These are phyloP conservation scores for Perccottus glenii DNA, from an alignment of 2,113 vertebrate genomes.

Conservation along the genomic window DNA sequence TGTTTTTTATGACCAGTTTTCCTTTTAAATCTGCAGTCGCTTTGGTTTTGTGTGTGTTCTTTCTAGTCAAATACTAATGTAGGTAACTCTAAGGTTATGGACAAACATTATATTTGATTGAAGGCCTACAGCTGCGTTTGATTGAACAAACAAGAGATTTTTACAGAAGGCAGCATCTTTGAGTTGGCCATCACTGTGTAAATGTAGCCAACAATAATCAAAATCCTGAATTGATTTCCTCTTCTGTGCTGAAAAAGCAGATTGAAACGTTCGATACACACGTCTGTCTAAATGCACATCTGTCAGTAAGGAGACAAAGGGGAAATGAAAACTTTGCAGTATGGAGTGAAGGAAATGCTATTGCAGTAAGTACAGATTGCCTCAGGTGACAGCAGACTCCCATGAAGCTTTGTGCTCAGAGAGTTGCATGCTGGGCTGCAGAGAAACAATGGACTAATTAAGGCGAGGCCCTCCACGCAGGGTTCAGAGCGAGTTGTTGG, in stretches of 20 bases:
- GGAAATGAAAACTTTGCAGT: slow-evolving; percentile 40
- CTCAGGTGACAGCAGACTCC: slow-evolving; percentile 74
- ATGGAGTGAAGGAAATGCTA: not conserved
- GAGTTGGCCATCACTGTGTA: slow-evolving; percentile 28
- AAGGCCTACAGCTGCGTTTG: not conserved
- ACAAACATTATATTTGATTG: slow-evolving; percentile 1
- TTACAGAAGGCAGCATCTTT: slow-evolving; percentile 5
- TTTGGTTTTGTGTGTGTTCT: too few species aligned
- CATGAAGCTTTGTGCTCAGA: slow-evolving; percentile 52
- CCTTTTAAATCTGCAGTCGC: too few species aligned
- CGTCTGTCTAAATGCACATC: slow-evolving; percentile 49
- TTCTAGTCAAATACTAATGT: not conserved
- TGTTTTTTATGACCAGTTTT: too few species aligned
- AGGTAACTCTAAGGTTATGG: not conserved
- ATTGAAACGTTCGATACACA: slow-evolving; percentile 55
- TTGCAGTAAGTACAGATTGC: slow-evolving; percentile 55
- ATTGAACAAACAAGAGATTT: not conserved
- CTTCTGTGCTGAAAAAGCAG: slow-evolving; percentile 47
- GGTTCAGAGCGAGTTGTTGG: slow-evolving; percentile 63
- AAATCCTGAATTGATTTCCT: slow-evolving; percentile 30
- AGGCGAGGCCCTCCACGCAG: slow-evolving; percentile 51
- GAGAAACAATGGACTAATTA: slow-evolving; percentile 74
- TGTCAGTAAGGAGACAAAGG: slow-evolving; percentile 38
- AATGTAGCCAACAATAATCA: slow-evolving; percentile 49
- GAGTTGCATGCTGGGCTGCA: slow-evolving; percentile 54